A percentile compares a stretch with the other conserved stretches of the same genome.
Conservation (phyloP, 2,797 vertebrate species). For the Pseudocheirus occidentalis region DNA sequence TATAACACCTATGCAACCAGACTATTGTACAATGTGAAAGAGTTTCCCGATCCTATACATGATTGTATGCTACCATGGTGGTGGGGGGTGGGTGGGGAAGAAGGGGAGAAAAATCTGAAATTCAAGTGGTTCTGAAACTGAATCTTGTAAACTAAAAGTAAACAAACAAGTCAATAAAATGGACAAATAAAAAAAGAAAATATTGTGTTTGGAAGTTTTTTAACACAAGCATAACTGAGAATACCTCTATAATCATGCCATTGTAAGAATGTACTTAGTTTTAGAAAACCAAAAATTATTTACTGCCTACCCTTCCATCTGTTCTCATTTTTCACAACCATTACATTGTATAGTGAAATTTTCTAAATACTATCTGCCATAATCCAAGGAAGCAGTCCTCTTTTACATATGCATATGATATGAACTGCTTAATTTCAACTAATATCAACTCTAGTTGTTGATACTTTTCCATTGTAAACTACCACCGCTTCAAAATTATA, state of each 20-base stretch:
- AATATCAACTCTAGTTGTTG: background rate
- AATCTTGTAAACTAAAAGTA: too few relatives aligned
- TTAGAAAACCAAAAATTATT: constrained; percentile 10
- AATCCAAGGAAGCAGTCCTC: constrained; percentile 19
- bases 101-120: too few relatives aligned
- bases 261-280: background rate
- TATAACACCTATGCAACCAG: too few relatives aligned
- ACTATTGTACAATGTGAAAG: too few relatives aligned
- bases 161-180: too few relatives aligned
- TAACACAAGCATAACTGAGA: background rate
- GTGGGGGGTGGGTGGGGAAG: too few relatives aligned
- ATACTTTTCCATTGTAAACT: constrained; percentile 9
- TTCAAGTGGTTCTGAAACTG: too few relatives aligned
- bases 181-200: too few relatives aligned
- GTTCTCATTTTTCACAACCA: background rate
- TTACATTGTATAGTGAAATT: background rate
- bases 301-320: background rate
- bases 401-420: background rate
- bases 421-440: background rate
- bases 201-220: background rate
- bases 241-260: background rate
- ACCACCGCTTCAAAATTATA: constrained; percentile 13
- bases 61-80: too few relatives aligned
- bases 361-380: constrained; percentile 23
- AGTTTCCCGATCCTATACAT: too few relatives aligned